phyloP scores from a whole-genome alignment of 2,113 vertebrate species.

The Pangasianodon hypophthalmus region DNA sequence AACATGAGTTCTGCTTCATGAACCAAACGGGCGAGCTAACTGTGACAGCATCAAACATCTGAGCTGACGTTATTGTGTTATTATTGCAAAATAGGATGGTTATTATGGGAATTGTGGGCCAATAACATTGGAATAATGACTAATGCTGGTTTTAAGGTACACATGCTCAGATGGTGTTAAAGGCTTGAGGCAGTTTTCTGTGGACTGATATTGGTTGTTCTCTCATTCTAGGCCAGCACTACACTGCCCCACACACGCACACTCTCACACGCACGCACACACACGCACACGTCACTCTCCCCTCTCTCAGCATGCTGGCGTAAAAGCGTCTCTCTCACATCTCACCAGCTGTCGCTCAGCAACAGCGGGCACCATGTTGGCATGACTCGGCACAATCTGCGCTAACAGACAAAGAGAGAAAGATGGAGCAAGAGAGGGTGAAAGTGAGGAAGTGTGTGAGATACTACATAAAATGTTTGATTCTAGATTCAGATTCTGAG shows the following conservation, averaged over 20 bases:
- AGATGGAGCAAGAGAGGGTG: constrained; percentile 14
- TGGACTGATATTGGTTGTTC: constrained; percentile 12
- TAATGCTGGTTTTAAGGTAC: constrained; percentile 14
- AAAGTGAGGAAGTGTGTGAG: not conserved
- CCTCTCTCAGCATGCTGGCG: constrained; percentile 20
- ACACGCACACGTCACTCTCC: not conserved
- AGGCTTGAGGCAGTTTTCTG: constrained; percentile 35
- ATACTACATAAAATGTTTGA: not conserved
- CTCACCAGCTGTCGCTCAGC: constrained; percentile 48
- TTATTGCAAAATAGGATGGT: not conserved
- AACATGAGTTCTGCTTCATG: not conserved
- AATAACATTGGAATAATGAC: not conserved
- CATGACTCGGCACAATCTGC: constrained; percentile 55
- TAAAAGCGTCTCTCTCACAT: constrained; percentile 48
- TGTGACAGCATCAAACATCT: not conserved
- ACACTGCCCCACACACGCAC: not conserved
- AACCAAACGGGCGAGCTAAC: not conserved
- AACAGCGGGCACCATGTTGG: constrained; percentile 47
- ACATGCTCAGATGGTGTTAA: constrained; percentile 33
- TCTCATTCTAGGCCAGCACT: constrained; percentile 13
- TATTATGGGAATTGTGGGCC: not conserved
- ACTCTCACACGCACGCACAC: constrained; percentile 1
- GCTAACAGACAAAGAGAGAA: constrained; percentile 16
- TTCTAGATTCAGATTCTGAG: not conserved
- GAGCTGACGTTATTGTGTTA: not conserved